These are phyloP conservation scores for Gambusia holbrooki DNA, from an alignment of 2,113 vertebrate genomes.

Conservation along the genomic window DNA sequence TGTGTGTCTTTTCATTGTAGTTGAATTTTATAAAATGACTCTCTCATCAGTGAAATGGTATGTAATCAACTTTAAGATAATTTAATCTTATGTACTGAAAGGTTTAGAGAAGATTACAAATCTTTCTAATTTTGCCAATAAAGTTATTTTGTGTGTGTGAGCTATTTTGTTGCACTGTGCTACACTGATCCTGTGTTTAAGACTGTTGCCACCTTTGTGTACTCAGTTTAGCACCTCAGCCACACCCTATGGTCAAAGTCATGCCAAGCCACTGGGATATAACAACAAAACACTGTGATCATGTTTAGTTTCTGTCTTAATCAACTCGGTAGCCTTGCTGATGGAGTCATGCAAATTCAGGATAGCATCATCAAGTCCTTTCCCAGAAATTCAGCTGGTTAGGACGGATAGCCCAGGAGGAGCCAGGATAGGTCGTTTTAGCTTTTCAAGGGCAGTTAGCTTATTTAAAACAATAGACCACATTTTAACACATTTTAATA, in stretches of 20 bases:
- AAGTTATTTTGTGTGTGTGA: slow-evolving; percentile 13
- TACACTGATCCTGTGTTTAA: slow-evolving; percentile 21
- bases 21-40: not conserved
- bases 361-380: slow-evolving; percentile 59
- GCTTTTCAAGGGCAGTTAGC: slow-evolving; percentile 39
- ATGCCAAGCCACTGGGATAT: slow-evolving; percentile 30
- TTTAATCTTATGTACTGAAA: not conserved
- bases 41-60: not conserved
- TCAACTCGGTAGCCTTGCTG: slow-evolving; percentile 29
- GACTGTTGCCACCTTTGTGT: slow-evolving; percentile 43
- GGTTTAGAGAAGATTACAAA: not conserved
- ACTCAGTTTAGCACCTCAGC: slow-evolving; percentile 54
- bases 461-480: slow-evolving; percentile 15
- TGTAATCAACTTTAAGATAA: not conserved
- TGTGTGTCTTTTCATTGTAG: slow-evolving; percentile 2
- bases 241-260: slow-evolving; percentile 78
- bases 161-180: slow-evolving; percentile 49
- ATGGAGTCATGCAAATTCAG: slow-evolving; percentile 49
- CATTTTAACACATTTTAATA: slow-evolving; percentile 18
- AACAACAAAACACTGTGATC: slow-evolving; percentile 12
- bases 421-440: slow-evolving; percentile 24
- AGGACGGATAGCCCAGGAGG: slow-evolving; percentile 12
- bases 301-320: slow-evolving; percentile 26
- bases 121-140: not conserved
- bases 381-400: slow-evolving; percentile 30